Base-by-base conservation (phyloP, 1,140 invertebrate genomes). In the Drosophila littoralis region DNA sequence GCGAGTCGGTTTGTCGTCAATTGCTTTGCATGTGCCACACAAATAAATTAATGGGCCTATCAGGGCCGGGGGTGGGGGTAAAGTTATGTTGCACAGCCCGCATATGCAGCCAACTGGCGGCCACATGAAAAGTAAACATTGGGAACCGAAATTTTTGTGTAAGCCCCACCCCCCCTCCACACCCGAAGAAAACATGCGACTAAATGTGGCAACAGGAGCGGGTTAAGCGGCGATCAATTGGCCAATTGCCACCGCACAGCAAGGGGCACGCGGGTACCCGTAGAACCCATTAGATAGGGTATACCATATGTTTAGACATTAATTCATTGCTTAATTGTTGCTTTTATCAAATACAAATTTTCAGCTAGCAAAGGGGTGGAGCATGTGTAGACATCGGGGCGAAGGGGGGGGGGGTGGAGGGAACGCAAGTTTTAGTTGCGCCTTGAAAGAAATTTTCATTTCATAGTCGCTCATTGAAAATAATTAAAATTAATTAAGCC, bases 401-500 rank as follows among this genome's bases (percentile, higher is more conserved):
- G n/a, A 33, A 10, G 15, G 15, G 3, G 8, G 40, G 22, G 45
- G 4, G 22, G 28, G 43, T 10, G 7, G 7, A 50, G 33, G 7
- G 5, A 40, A 38, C 33, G 55, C 75, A 77, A 72, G 75, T 86
- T 77, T 82, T 86, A 86, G 83, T 88, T 86, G 83, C 76, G 73
- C 61, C 76, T 79, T 79, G 73, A 68, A 66, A 79, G 75, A 81
- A 84, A 79, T 81, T 73, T 74, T 75, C 77, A 79, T 86, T 85
- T 81, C 79, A 76, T 86, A 89, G 83, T 89, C 77, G 80, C 84
- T 81, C 84, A 89, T 88, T 88, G 84, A 88, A 88, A 88, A 85
- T 88, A 88, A 88, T 88, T 88, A 88, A 88, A 88, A 89, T 84
- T 88, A 88, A 88, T 88, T 88, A 89, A 88, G 84, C 82, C 85